These are phyloP conservation scores for Menidia menidia DNA, from an alignment of 2,797 vertebrate genomes.

Conservation along the genomic window DNA sequence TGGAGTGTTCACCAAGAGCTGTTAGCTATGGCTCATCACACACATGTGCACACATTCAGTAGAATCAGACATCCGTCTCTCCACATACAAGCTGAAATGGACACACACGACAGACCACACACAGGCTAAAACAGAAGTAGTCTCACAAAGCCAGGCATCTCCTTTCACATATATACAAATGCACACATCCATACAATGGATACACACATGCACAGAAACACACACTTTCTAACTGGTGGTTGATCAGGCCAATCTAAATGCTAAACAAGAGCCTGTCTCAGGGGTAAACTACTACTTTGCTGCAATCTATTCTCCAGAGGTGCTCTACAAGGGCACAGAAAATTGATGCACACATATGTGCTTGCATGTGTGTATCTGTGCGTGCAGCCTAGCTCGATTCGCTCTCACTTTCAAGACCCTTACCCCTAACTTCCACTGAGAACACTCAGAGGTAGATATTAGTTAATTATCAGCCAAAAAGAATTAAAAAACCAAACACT, in stretches of 20 bases:
- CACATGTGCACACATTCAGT: slow-evolving; percentile 36
- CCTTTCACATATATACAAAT: slow-evolving; percentile 20
- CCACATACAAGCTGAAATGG: slow-evolving; percentile 17
- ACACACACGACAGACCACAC: background rate
- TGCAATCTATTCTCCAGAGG: slow-evolving; percentile 67
- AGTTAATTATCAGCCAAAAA: slow-evolving; percentile 36
- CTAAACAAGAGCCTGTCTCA: slow-evolving; percentile 76
- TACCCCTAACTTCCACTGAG: slow-evolving; percentile 25
- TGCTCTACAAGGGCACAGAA: slow-evolving; percentile 61
- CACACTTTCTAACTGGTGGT: slow-evolving; percentile 64
- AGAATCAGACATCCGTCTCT: slow-evolving; percentile 26
- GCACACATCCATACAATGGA: background rate
- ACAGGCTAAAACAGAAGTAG: background rate
- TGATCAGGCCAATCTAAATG: slow-evolving; percentile 82
- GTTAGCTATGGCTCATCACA: slow-evolving; percentile 72
- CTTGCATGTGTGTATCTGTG: slow-evolving; percentile 16
- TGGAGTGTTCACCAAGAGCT: slow-evolving; percentile 57
- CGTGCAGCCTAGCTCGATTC: slow-evolving; percentile 18
- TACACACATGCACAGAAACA: slow-evolving; percentile 11
- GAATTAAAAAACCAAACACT: slow-evolving; percentile 35
- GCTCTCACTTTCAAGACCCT: slow-evolving; percentile 38
- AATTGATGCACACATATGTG: slow-evolving; percentile 36
- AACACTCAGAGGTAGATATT: slow-evolving; percentile 47
- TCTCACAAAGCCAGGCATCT: background rate
- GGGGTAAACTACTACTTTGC: slow-evolving; percentile 67